Conservation (phyloP, 2,888 invertebrate genomes). For the Leptarthrus brevirostris region DNA sequence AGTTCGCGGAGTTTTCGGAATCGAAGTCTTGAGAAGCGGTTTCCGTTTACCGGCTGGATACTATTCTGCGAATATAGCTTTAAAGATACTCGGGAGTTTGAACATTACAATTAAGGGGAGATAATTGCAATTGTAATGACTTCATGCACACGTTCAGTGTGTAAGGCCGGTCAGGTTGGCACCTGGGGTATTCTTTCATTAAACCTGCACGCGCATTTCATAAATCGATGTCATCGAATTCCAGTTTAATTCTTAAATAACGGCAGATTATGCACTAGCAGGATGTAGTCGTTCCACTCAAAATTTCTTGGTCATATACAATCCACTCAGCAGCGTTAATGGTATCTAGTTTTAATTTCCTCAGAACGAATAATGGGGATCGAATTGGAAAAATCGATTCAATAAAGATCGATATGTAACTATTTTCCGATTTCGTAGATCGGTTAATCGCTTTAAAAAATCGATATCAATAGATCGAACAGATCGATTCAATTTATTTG, state of each 20-base stretch:
- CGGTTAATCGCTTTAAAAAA: too few relatives aligned
- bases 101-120: constrained; percentile 48
- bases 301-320: not conserved
- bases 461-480: too few relatives aligned
- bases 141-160: constrained; percentile 49
- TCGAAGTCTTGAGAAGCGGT: too few relatives aligned
- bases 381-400: too few relatives aligned
- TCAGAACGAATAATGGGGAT: too few relatives aligned
- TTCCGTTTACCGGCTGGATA: not conserved
- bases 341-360: constrained; percentile 14
- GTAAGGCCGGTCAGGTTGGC: not conserved
- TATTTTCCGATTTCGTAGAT: too few relatives aligned
- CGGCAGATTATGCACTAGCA: not conserved
- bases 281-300: not conserved
- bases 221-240: constrained; percentile 6
- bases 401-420: too few relatives aligned
- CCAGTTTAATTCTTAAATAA: not conserved
- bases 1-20: not conserved
- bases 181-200: constrained; percentile 22
- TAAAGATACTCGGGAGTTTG: not conserved
- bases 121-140: constrained; percentile 50
- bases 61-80: constrained; percentile 3
- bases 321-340: not conserved
- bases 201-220: constrained; percentile 11
- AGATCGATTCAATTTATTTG: too few relatives aligned